Evolutionary conservation across 2,888 invertebrate species (phyloP).

Genomic region (Heliconius erato): DNA sequence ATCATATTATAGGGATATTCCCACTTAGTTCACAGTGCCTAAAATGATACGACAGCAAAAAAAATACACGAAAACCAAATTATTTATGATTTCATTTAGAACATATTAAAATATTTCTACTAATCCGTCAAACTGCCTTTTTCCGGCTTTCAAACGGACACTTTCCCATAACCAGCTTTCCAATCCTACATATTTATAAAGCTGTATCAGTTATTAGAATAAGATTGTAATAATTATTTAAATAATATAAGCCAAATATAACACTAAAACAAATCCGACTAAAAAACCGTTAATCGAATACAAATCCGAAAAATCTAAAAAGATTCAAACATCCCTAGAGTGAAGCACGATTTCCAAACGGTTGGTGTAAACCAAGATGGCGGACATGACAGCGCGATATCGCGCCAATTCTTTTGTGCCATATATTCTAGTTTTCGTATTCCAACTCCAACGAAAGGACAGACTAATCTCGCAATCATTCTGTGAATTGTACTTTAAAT

Average conservation of each 20-base stretch:
- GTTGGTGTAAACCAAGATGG: conserved; percentile 78
- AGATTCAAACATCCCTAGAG: conserved; percentile 64
- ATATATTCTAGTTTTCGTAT: conserved; percentile 74
- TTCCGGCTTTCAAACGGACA: conserved; percentile 3
- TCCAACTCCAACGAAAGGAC: conserved; percentile 63
- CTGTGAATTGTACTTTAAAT: conserved; percentile 62
- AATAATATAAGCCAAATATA: background rate
- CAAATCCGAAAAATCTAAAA: conserved; percentile 33
- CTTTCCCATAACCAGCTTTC: background rate
- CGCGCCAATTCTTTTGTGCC: conserved; percentile 82
- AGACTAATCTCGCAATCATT: conserved; percentile 62
- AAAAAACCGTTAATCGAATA: conserved; percentile 38
- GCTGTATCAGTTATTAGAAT: background rate
- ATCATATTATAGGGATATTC: background rate
- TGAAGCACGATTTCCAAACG: conserved; percentile 79
- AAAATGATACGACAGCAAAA: background rate
- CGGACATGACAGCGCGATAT: conserved; percentile 73
- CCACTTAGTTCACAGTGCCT: background rate
- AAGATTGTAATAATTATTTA: background rate
- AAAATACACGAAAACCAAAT: background rate
- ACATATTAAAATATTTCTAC: background rate
- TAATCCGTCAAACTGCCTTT: background rate
- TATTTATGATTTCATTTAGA: background rate
- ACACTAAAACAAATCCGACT: background rate
- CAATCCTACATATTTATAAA: background rate